Evolutionary conservation across 2,797 vertebrate genomes (phyloP).

Genomic region (Megalops cyprinoides): DNA sequence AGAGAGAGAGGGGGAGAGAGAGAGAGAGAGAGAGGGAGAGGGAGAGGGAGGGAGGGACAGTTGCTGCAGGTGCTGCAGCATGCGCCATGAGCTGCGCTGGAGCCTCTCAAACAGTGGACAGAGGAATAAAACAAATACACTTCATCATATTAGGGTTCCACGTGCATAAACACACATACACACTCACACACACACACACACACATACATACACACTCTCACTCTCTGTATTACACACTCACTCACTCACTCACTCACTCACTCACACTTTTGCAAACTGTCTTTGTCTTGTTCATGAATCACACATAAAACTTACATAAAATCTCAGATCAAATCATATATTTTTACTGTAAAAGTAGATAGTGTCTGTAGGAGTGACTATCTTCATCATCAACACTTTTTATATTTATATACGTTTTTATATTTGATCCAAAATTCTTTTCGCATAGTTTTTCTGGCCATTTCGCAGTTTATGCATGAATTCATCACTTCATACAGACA

Average conservation of each 20-base stretch:
- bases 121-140: background rate
- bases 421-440: no score
- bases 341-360: background rate
- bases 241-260: background rate
- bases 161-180: background rate
- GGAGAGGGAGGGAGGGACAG: no score
- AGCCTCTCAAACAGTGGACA: background rate
- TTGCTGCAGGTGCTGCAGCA: no score
- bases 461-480: background rate
- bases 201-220: background rate
- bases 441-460: background rate
- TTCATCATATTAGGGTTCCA: background rate
- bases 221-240: background rate
- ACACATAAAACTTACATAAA: no score
- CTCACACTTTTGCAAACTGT: no score
- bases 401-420: background rate
- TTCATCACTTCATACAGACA: no score
- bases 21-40: constrained; percentile 31
- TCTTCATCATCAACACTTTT: background rate
- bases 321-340: background rate
- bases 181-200: background rate
- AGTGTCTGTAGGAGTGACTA: background rate
- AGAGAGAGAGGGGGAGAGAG: background rate
- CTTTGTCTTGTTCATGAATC: no score
- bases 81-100: no score